A percentile compares a stretch with the other conserved stretches of the same genome.
Conservation (phyloP, 35 echinoderm and acorn worm genomes). For the Eucidaris tribuloides region DNA sequence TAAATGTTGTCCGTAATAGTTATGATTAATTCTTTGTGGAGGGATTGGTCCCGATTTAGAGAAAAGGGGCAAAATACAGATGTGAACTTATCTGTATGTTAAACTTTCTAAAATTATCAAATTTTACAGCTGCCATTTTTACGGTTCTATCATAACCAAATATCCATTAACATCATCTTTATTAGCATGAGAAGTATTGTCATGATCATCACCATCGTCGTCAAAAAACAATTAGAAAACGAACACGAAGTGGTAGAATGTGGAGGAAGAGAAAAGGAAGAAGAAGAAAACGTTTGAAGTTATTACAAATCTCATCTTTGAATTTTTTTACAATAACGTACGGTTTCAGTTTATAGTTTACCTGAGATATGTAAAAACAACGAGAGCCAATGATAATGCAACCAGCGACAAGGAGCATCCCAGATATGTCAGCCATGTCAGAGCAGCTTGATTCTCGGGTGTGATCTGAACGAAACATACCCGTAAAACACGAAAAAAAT, state of each 20-base stretch:
- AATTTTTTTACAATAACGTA: neutral
- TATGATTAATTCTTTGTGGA: too few relatives aligned
- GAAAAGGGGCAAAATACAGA: too few relatives aligned
- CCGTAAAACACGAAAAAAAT: too few relatives aligned
- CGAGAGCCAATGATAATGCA: neutral
- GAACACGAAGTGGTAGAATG: neutral
- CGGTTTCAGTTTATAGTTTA: neutral
- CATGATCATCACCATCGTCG: neutral
- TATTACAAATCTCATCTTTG: neutral
- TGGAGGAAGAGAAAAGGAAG: neutral
- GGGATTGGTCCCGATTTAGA: too few relatives aligned
- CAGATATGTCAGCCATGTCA: conserved; percentile 41
- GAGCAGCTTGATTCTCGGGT: neutral
- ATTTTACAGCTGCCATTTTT: too few relatives aligned
- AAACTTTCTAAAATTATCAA: too few relatives aligned
- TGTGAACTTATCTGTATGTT: too few relatives aligned
- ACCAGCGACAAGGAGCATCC: conserved; percentile 34
- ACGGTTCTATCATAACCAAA: too few relatives aligned
- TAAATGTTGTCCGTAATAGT: too few relatives aligned
- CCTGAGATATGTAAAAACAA: conserved; percentile 25
- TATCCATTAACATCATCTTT: neutral
- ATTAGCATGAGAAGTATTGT: neutral
- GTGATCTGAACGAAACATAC: conserved; percentile 14
- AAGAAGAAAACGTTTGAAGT: neutral
- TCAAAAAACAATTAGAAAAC: neutral